Base-by-base conservation (phyloP, 2,888 invertebrate genomes). In the Andrena minutula region DNA sequence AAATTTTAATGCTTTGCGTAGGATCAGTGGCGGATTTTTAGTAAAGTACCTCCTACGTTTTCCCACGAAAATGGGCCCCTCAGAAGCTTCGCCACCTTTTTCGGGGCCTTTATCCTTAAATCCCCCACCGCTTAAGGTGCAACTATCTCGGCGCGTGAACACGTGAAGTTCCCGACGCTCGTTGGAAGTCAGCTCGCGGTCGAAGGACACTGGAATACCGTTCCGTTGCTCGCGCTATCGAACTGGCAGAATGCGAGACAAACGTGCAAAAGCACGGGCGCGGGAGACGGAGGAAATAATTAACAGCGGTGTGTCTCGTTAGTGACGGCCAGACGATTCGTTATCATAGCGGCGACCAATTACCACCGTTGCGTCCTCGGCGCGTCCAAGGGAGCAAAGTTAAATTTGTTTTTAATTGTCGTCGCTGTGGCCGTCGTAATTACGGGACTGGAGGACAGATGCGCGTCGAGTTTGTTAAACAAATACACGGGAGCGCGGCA, bases 311-410 rank as follows among this genome's bases (percentile, higher is more conserved):
- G 30, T 16, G 73, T 76, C 70, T 76, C 82, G 72, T 77, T 81
- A 75, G 66, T 73, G 53, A 64, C 72, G 61, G 65, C 65, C 72
- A 68, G 72, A 81, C 81, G 64, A 76, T 81, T 83, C 82, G 74
- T 83, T 73, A 70, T 83, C 70, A 70, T 81, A 70, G 75, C 49
- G 65, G 60, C 68, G 60, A 76, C 65, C 70, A 72, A 77, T 82
- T 83, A 81, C 75, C 64, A 63, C 23, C 47, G 32, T 30, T n/a
- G 56, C 51, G 56, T 49, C 49, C 49, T 28, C 47, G 26, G 7
- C 60, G 30, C n/a, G 26, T 61, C 28, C 2, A 41, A 58, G 8
- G 5, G 56, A 64, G 30, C 32, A 4, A 47, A 79, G 63, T 63
- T 68, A 51, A 69, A 75, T 75, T 63, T 32, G 16, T 32, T 79